Percentiles rank a stretch among this genome's conserved stretches.
phyloP scores from a whole-genome alignment of 2,113 vertebrate genomes.

The Callochromis pleurospilus region DNA sequence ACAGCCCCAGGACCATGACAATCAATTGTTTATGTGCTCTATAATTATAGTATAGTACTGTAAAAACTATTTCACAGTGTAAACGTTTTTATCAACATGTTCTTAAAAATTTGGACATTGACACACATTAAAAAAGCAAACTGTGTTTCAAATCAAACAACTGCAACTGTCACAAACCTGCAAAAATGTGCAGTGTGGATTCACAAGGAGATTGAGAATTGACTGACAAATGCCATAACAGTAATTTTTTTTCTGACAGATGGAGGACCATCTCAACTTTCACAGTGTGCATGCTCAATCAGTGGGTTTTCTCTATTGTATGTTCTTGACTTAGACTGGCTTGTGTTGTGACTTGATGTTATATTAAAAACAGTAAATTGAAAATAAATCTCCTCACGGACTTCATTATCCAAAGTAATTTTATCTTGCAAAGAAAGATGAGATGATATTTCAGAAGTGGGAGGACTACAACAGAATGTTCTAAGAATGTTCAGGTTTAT shows the following conservation, averaged over 20 bases:
- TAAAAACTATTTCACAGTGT: not conserved
- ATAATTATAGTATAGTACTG: not conserved
- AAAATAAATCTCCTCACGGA: not conserved
- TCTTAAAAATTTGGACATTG: not conserved
- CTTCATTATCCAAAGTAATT: not conserved
- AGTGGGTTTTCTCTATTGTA: not conserved
- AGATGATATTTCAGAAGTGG: not conserved
- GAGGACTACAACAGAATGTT: not conserved
- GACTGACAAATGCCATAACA: not conserved
- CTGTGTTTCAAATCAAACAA: not conserved
- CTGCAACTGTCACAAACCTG: not conserved
- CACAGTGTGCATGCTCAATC: not conserved
- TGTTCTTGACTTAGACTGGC: not conserved
- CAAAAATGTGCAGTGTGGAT: not conserved
- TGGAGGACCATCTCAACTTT: not conserved
- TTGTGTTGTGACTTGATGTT: not conserved
- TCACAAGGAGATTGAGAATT: not conserved
- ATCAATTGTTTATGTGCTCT: not conserved
- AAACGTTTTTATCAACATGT: rapidly evolving
- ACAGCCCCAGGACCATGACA: not conserved
- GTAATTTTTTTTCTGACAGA: not conserved
- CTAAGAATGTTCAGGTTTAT: not conserved
- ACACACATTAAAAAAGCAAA: not conserved
- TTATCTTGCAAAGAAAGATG: not conserved
- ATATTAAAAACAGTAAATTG: not conserved